Percentiles rank a stretch among this genome's conserved stretches.
These are phyloP conservation scores for Neotragus moschatus DNA, from an alignment of 2,113 vertebrate genomes.

Conservation along the genomic window DNA sequence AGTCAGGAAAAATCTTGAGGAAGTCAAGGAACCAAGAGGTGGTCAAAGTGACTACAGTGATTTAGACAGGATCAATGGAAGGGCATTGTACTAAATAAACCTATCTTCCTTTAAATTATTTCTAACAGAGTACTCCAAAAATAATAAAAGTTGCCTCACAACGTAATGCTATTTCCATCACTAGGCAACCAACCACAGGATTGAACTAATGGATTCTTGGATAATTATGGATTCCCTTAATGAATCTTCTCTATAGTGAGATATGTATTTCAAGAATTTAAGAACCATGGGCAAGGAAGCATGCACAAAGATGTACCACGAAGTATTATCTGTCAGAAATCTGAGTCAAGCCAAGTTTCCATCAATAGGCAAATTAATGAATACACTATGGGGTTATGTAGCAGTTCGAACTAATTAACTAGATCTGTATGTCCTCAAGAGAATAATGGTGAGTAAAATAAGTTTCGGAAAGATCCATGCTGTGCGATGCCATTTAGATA, in stretches of 20 bases:
- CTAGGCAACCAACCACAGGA: background rate
- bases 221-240: background rate
- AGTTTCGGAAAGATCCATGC: background rate
- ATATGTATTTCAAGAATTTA: background rate
- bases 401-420: background rate
- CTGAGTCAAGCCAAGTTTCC: background rate
- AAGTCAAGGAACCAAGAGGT: background rate
- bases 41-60: background rate
- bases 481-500: background rate
- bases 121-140: background rate
- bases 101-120: background rate
- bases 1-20: background rate
- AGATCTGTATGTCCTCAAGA: background rate
- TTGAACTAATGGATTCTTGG: background rate
- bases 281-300: background rate
- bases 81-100: background rate
- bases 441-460: background rate
- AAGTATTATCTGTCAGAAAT: background rate
- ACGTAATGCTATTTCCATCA: background rate
- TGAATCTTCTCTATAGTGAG: background rate
- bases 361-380: background rate
- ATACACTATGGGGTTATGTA: background rate
- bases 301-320: background rate
- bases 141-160: background rate
- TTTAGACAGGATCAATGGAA: background rate